Evolutionary conservation across 2,888 invertebrate genomes (phyloP).

Genomic region (Lasioglossum malachurum): DNA sequence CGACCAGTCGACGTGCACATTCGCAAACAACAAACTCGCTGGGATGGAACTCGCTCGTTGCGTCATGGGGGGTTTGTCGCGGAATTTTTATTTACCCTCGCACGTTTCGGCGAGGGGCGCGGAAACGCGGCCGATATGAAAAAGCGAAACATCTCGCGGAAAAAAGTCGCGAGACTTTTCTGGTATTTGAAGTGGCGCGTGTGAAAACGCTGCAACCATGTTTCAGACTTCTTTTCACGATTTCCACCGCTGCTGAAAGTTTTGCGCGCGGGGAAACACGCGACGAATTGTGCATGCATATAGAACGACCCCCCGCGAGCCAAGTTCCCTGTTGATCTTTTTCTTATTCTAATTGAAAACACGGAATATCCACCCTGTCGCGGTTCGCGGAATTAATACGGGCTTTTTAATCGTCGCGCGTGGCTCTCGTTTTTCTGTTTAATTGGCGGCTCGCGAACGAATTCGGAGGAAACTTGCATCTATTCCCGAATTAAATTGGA

Average conservation of each 20-base stretch:
- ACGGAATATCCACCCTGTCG: background rate
- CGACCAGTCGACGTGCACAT: slow-evolving; percentile 41
- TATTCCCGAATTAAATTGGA: no score
- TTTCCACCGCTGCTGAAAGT: background rate
- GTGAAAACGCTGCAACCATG: background rate
- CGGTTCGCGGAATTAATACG: background rate
- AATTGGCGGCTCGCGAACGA: background rate
- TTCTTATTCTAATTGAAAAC: background rate
- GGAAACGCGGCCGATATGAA: slow-evolving; percentile 25
- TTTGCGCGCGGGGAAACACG: background rate
- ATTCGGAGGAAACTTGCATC: no score
- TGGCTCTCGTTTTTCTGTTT: background rate
- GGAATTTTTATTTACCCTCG: slow-evolving; percentile 60
- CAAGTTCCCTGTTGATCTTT: background rate
- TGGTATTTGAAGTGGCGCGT: background rate
- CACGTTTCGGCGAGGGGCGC: slow-evolving; percentile 28
- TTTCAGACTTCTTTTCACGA: background rate
- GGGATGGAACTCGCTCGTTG: slow-evolving; percentile 11
- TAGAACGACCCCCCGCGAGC: background rate
- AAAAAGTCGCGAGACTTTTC: slow-evolving; percentile 24
- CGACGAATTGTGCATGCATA: background rate
- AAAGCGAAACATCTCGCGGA: slow-evolving; percentile 1
- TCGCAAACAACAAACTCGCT: slow-evolving; percentile 47
- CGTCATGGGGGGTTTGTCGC: background rate
- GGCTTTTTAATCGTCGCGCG: background rate